These are phyloP conservation scores for Phymorhynchus buccinoides DNA, from an alignment of 1,140 invertebrate genomes.

Conservation along the genomic window DNA sequence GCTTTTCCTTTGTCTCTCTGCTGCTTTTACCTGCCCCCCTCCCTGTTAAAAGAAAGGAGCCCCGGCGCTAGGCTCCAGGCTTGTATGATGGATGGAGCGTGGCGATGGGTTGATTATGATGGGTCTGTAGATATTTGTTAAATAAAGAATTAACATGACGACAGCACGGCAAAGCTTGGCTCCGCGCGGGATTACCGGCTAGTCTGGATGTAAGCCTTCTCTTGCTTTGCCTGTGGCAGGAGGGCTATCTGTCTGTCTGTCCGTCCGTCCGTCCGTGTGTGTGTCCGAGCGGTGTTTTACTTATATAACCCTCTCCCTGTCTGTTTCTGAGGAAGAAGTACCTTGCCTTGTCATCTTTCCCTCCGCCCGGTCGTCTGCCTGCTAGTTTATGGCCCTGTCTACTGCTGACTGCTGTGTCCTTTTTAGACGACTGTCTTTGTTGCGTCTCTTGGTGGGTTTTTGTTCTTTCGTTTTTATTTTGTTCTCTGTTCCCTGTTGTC, in stretches of 20 bases:
- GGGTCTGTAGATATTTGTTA: background rate
- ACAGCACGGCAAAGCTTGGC: background rate
- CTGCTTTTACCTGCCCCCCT: background rate
- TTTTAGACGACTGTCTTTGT: background rate
- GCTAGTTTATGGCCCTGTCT: background rate
- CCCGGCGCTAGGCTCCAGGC: too few species aligned
- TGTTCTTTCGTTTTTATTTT: background rate
- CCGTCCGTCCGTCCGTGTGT: background rate
- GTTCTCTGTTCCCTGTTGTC: background rate
- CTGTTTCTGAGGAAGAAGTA: background rate
- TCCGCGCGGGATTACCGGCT: background rate
- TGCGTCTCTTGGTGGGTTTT: background rate
- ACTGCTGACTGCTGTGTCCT: background rate
- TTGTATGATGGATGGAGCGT: background rate
- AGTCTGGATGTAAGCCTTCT: background rate
- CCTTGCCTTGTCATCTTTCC: background rate
- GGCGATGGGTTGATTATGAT: background rate
- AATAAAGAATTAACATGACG: slow-evolving; percentile 12
- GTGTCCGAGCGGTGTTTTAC: too few species aligned
- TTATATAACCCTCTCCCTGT: too few species aligned
- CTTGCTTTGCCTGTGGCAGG: background rate
- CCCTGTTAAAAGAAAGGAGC: too few species aligned
- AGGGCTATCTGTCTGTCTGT: background rate
- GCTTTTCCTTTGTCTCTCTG: background rate
- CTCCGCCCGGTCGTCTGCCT: background rate